Evolutionary conservation across 1,140 invertebrate species (phyloP).

Genomic region (Aphelenchoides besseyi): DNA sequence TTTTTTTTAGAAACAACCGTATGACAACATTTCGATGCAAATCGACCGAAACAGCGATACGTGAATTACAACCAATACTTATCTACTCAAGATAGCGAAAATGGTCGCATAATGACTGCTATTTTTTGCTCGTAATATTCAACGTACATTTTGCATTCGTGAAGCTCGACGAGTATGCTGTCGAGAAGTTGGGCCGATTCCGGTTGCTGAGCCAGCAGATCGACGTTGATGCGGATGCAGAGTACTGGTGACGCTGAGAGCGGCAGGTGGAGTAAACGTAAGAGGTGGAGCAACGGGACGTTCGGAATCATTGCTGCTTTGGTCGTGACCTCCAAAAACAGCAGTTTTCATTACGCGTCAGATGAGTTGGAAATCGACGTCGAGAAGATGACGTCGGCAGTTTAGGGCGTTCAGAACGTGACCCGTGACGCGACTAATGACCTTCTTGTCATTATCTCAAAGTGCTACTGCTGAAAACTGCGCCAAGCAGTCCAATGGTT

Average conservation of each 20-base stretch:
- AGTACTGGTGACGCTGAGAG: slow-evolving; percentile 23
- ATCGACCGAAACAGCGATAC: too few relatives aligned
- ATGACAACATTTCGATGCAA: too few relatives aligned
- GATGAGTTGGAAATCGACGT: neutral
- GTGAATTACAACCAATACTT: too few relatives aligned
- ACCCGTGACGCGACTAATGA: too few relatives aligned
- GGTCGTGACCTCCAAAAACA: slow-evolving; percentile 49
- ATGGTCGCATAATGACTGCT: too few relatives aligned
- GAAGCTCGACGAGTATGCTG: slow-evolving; percentile 40
- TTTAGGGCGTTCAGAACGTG: too few relatives aligned
- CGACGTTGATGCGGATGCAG: slow-evolving; percentile 32
- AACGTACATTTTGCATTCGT: slow-evolving; percentile 53
- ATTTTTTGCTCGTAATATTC: too few relatives aligned
- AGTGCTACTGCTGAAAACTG: too few relatives aligned
- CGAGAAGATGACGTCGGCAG: neutral
- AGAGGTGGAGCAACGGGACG: slow-evolving; percentile 47
- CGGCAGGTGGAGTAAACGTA: slow-evolving; percentile 50
- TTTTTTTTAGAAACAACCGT: too few relatives aligned
- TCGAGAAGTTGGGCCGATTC: slow-evolving; percentile 9
- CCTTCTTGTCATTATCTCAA: too few relatives aligned
- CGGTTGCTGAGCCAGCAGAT: slow-evolving; percentile 24
- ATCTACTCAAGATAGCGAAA: too few relatives aligned
- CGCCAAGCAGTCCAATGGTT: too few relatives aligned
- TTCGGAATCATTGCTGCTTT: slow-evolving; percentile 34
- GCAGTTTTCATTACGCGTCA: slow-evolving; percentile 51